These are phyloP conservation scores for Eupeodes latifasciatus DNA, from an alignment of 2,888 invertebrate species.

Conservation along the genomic window DNA sequence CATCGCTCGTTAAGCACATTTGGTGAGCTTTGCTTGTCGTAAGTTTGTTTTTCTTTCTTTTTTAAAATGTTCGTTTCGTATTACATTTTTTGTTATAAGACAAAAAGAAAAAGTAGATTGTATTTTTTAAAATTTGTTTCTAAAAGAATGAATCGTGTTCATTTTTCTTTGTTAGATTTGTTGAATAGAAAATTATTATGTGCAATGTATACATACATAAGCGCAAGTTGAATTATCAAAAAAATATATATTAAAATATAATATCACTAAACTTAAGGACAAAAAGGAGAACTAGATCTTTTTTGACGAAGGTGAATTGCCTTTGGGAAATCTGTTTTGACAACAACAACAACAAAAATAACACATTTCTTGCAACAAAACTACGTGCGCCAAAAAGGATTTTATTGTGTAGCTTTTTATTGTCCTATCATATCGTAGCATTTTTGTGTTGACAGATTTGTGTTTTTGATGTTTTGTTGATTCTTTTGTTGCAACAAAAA, in stretches of 20 bases:
- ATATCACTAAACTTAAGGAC: neutral
- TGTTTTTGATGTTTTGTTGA: conserved; percentile 45
- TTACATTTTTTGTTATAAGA: conserved; percentile 48
- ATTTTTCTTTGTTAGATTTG: conserved; percentile 42
- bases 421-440: conserved; percentile 22
- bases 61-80: conserved; percentile 38
- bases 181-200: conserved; percentile 61
- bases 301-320: conserved; percentile 68
- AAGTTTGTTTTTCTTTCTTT: conserved; percentile 22
- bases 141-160: conserved; percentile 35
- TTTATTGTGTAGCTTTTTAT: conserved; percentile 16
- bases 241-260: neutral
- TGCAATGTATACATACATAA: conserved; percentile 34
- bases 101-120: conserved; percentile 19
- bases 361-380: conserved; percentile 30
- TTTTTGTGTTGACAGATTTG: conserved; percentile 57
- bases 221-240: conserved; percentile 15
- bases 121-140: neutral
- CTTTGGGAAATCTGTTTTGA: conserved; percentile 17
- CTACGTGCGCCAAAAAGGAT: conserved; percentile 24
- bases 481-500: conserved; percentile 34
- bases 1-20: conserved; percentile 67
- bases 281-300: conserved; percentile 31
- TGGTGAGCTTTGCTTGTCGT: conserved; percentile 50
- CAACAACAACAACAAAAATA: neutral